Base-by-base conservation (phyloP, 2,113 vertebrate species). In the Cryptotis parvus region DNA sequence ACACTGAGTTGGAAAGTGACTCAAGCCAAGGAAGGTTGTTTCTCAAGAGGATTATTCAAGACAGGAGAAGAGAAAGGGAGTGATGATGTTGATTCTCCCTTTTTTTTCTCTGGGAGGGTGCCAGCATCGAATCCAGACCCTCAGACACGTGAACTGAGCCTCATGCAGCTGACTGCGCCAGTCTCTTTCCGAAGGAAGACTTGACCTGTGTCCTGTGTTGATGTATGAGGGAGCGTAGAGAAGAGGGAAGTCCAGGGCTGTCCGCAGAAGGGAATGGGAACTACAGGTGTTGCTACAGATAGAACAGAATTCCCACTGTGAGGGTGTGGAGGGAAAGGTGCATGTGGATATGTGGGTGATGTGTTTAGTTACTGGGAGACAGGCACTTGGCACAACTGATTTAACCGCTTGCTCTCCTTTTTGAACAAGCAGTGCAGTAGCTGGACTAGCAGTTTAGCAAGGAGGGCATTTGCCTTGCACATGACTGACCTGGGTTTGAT, bases 1-100 rank as follows among this genome's bases (percentile, higher is more conserved):
- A 43, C 16, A 87, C 82, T n/a, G 39, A 65, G n/a, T 65, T 94
- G 39, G 69, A 89, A 91, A 91, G 45, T 83, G 63, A 88, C 37
- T n/a, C 15, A 80, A 29, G 31, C 37, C 26, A 83, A 73, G 63
- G 45, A 29, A n/a, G 26, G 10, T 8, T 49, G 74, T 87, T 91
- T 77, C 65, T 80, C 79, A 87, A 74, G 70, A 45, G 58, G 39
- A 55, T 41, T 81, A 61, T 27, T 70, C 35, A 52, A 45, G 20
- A 77, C 22, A 9, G 9, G 45, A 49, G 45, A 49, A 49, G 45
- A 49, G 45, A 49, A 11, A 45, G 43, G 6, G 14, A 49, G 45
- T 6, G 45, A 7, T 2, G 5, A 49, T 49, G 45, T 49, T 14
- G 45, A 49, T 49, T 49, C 45, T 49, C 45, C 45, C 14, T 49